Evolutionary conservation across 2,113 vertebrate species (phyloP).

Genomic region (Aix galericulata): DNA sequence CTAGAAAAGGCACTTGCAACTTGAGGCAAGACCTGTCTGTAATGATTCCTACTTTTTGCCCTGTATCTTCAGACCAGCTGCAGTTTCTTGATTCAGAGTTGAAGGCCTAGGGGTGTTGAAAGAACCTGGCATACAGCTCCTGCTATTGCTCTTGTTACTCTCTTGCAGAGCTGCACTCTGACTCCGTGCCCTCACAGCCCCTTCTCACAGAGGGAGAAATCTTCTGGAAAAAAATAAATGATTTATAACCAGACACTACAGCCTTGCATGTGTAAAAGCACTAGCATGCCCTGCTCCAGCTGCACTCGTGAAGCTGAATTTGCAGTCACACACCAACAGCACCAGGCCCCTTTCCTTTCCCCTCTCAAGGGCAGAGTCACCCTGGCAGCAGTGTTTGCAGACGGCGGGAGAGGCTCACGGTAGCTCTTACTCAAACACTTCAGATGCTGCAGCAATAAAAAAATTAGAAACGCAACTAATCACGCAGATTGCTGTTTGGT

Average conservation of each 20-base stretch:
- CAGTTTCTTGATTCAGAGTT: not conserved
- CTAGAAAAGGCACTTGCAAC: not conserved
- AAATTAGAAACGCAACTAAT: not conserved
- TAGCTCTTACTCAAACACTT: not conserved
- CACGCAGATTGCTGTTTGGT: not conserved
- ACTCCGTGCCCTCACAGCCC: fast-evolving
- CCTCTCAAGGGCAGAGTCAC: not conserved
- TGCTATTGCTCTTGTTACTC: fast-evolving
- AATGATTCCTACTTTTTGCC: not conserved
- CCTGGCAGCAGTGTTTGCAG: not conserved
- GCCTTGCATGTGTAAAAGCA: fast-evolving
- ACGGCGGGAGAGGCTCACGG: not conserved
- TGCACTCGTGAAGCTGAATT: not conserved
- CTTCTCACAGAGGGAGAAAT: not conserved
- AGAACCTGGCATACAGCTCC: not conserved
- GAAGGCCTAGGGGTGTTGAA: not conserved
- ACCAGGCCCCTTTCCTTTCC: not conserved
- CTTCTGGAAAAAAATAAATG: not conserved
- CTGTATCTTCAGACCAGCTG: fast-evolving
- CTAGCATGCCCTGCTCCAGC: fast-evolving
- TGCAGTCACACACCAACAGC: fast-evolving
- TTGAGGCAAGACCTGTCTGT: not conserved
- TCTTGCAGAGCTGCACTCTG: not conserved
- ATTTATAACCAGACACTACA: not conserved
- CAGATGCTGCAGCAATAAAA: not conserved